Conservation (phyloP, 2,888 invertebrate genomes). For the Orthosia cruda region DNA sequence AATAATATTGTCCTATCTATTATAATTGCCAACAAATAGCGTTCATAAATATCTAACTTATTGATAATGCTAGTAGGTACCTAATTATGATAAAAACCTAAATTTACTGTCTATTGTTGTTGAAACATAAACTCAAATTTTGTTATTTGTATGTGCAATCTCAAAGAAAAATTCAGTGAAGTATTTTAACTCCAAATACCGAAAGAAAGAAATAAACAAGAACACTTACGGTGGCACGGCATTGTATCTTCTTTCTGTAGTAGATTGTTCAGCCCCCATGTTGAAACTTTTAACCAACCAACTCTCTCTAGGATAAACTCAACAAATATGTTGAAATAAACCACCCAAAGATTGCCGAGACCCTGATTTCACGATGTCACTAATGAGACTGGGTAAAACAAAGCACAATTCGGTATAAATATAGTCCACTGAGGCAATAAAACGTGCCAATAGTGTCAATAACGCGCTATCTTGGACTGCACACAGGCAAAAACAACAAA, state of each 20-base stretch:
- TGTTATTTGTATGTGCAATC: neutral
- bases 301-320: neutral
- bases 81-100: neutral
- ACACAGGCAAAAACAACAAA: neutral
- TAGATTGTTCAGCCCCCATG: slow-evolving; percentile 47
- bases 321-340: neutral
- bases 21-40: neutral
- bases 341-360: neutral
- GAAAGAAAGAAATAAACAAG: neutral
- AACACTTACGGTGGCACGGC: slow-evolving; percentile 12
- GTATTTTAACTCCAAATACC: neutral
- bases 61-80: neutral
- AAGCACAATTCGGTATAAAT: slow-evolving; percentile 9
- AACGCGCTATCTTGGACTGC: slow-evolving; percentile 1
- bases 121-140: neutral
- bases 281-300: neutral
- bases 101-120: neutral
- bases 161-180: neutral
- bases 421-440: neutral
- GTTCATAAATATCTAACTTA: neutral
- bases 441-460: neutral
- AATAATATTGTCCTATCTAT: neutral
- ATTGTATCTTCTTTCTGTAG: neutral
- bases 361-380: neutral
- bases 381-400: slow-evolving; percentile 2